These are phyloP conservation scores for Aphidius ervi DNA, from an alignment of 1,140 invertebrate genomes.

Conservation along the genomic window DNA sequence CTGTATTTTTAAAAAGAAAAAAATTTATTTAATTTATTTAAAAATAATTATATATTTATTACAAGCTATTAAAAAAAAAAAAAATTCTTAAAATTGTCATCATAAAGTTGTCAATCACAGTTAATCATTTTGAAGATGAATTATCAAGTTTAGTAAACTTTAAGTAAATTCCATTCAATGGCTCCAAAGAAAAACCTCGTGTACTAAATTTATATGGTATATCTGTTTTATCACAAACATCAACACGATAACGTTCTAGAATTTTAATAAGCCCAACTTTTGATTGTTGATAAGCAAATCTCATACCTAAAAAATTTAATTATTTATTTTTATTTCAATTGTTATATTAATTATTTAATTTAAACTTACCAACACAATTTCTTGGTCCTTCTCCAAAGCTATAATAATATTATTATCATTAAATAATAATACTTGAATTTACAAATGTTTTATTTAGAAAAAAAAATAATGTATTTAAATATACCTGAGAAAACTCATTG, in stretches of 20 bases:
- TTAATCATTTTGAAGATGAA: no score
- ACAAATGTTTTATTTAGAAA: no score
- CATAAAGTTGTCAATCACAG: no score
- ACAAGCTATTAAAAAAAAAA: no score
- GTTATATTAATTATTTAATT: no score
- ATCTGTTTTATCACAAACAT: slow-evolving; percentile 20
- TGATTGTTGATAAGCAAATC: slow-evolving; percentile 13
- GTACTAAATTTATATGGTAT: slow-evolving; percentile 5
- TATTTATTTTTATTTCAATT: not conserved
- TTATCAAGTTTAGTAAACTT: slow-evolving; percentile 8
- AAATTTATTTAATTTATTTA: no score
- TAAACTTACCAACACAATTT: slow-evolving; percentile 55
- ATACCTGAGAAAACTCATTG: slow-evolving; percentile 34
- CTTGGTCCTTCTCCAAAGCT: slow-evolving; percentile 71
- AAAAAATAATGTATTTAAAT: no score
- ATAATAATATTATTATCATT: slow-evolving; percentile 18
- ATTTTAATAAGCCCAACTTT: slow-evolving; percentile 16
- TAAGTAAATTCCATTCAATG: slow-evolving; percentile 13
- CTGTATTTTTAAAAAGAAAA: no score
- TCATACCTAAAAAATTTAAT: not conserved
- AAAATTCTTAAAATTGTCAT: no score
- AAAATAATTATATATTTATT: no score
- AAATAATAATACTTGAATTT: no score
- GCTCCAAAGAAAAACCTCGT: slow-evolving; percentile 1
- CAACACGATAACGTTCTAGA: slow-evolving; percentile 10